Percentiles rank a stretch among this genome's conserved stretches.
phyloP scores from a whole-genome alignment of 2,888 invertebrate species.

The Neoaliturus tenellus region DNA sequence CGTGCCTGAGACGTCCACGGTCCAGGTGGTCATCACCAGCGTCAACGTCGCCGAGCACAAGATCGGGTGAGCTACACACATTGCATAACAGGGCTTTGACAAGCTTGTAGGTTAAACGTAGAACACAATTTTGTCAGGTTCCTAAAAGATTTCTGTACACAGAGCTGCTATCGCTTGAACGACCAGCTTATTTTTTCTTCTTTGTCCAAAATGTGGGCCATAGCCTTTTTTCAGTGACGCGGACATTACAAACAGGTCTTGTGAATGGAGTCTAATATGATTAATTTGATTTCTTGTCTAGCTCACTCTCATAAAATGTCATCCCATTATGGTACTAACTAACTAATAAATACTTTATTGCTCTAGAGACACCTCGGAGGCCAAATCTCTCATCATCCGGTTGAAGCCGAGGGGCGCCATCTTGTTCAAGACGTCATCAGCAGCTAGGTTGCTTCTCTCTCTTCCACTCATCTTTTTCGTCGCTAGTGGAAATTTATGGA shows the following conservation, averaged over 20 bases:
- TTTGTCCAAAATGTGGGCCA: too few species aligned
- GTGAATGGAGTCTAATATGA: too few species aligned
- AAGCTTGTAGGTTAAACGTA: neutral
- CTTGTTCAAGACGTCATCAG: conserved; percentile 44
- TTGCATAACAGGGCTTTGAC: neutral
- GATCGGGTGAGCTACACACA: neutral
- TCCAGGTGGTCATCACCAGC: conserved; percentile 57
- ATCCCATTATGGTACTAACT: too few species aligned
- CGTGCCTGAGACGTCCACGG: neutral
- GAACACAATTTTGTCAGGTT: too few species aligned
- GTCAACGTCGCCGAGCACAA: conserved; percentile 49
- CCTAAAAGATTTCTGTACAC: too few species aligned
- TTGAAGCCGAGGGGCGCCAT: conserved; percentile 60
- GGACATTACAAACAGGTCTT: too few species aligned
- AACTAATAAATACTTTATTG: neutral
- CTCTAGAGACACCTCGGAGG: neutral
- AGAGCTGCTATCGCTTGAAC: too few species aligned
- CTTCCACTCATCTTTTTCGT: neutral
- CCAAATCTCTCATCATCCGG: neutral
- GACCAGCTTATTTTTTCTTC: too few species aligned
- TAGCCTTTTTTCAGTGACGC: too few species aligned
- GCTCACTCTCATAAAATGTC: too few species aligned
- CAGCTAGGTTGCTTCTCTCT: neutral
- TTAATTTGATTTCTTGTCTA: too few species aligned
- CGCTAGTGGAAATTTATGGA: neutral